Evolutionary conservation across 2,113 vertebrate species (phyloP).

Genomic region (Varanus salvator): DNA sequence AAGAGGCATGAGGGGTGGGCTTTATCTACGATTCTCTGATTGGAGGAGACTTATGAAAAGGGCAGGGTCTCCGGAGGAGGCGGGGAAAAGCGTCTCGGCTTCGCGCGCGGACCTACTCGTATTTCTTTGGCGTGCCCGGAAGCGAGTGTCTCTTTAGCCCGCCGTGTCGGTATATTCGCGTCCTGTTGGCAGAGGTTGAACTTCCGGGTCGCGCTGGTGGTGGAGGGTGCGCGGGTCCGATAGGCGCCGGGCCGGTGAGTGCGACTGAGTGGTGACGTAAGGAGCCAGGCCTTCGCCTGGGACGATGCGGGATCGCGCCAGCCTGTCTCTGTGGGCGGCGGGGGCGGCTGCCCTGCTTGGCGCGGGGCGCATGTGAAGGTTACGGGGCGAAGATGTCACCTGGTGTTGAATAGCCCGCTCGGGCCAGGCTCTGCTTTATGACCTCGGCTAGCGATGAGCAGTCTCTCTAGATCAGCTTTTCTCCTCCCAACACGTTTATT

Average conservation of each 20-base stretch:
- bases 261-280: not conserved
- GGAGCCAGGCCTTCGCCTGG: not conserved
- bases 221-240: not conserved
- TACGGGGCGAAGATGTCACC: not conserved
- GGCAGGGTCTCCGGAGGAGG: not conserved
- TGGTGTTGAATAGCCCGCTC: too few relatives aligned
- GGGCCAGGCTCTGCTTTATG: not conserved
- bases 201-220: not conserved
- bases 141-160: not conserved
- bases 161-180: fast-evolving
- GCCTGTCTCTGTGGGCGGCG: not conserved
- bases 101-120: not conserved
- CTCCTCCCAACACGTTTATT: not conserved
- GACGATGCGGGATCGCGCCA: not conserved
- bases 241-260: not conserved
- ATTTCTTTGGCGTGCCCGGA: too few relatives aligned
- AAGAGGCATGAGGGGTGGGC: not conserved
- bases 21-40: not conserved
- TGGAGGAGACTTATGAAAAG: not conserved
- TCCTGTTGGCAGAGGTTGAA: not conserved
- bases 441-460: not conserved
- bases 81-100: fast-evolving
- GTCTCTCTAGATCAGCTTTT: not conserved
- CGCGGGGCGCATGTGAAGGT: not conserved
- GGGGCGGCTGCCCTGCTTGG: not conserved